Evolutionary conservation across 2,888 invertebrate species (phyloP), one percentile per base, ranked within the genome.

Genomic region (Strigamia crassipes): DNA sequence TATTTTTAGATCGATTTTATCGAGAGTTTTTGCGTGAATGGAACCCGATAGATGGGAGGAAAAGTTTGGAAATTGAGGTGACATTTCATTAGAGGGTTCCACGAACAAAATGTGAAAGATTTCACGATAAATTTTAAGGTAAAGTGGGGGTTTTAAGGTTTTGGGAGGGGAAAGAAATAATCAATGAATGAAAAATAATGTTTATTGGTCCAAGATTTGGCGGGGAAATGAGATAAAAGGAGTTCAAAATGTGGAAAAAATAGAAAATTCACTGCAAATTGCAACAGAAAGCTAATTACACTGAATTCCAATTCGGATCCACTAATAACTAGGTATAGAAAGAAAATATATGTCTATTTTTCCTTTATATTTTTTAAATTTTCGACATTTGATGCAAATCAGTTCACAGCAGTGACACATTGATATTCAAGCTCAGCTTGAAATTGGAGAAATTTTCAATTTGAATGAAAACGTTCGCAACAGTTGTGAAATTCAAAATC

Each of bases 401-500:
- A 73, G 31, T 73, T 9, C 18, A 12, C 13, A 27, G 27, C 23
- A 73, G 31, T 73, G 73, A 27, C 10, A 73, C 31, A 31, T 73
- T 73, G 9, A 56, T 18, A 56, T 73, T 73, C 73, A 31, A 31
- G 73, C 73, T 10, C 6, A 10, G 27, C n/a, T 27, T 51, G 18
- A 18, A n/a, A 73, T 12, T 10, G 12, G 73, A n/a, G 12, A 31
- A 73, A 31, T 31, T 73, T 73, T 31, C 73, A 73, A 73, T 73
- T 73, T 73, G 73, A 31, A 73, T 73, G 73, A 73, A 73, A 73
- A 73, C 73, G 73, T 73, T 73, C 23, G 13, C 13, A 12, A 23
- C 73, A 73, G 27, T 73, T 73, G 73, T 73, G 73, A 73, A 73
- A 73, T 73, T 73, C 31, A 73, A 73, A 73, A 73, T 73, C 15